phyloP scores from a whole-genome alignment of 1,140 invertebrate genomes.

The Pseudomyrmex dendroicus region DNA sequence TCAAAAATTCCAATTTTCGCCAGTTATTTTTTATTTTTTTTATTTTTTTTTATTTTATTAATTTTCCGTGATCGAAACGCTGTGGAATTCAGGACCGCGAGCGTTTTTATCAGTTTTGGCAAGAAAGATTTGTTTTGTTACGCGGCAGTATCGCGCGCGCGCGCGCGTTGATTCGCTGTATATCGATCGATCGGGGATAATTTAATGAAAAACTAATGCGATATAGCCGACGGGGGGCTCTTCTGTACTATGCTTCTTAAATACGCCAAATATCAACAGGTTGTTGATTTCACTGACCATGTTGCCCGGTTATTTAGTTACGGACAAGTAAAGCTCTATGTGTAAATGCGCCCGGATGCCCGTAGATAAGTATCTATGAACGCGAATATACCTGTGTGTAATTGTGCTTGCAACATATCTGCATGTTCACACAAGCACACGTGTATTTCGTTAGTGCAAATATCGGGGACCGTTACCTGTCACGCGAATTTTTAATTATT shows the following conservation, averaged over 20 bases:
- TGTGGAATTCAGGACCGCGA: conserved; percentile 19
- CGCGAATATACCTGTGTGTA: conserved; percentile 10
- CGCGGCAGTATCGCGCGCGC: conserved; percentile 13
- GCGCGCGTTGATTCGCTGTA: conserved; percentile 11
- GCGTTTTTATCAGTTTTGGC: conserved; percentile 43
- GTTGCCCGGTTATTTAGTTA: conserved; percentile 70
- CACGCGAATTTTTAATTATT: conserved; percentile 44
- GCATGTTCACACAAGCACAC: neutral
- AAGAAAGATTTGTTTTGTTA: conserved; percentile 36
- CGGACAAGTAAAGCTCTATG: conserved; percentile 1
- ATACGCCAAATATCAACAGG: conserved; percentile 75
- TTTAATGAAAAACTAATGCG: conserved; percentile 57
- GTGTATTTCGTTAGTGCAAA: conserved; percentile 1
- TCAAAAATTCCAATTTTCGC: conserved; percentile 20
- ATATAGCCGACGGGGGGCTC: neutral
- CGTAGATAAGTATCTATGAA: conserved; percentile 21
- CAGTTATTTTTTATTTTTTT: conserved; percentile 22
- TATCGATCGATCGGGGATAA: conserved; percentile 36
- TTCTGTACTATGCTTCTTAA: conserved; percentile 62
- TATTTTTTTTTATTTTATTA: neutral
- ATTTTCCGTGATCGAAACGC: neutral
- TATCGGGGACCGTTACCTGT: neutral
- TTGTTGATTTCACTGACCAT: conserved; percentile 72
- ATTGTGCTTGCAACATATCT: conserved; percentile 17
- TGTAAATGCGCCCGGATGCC: too few relatives aligned